phyloP scores from a whole-genome alignment of 2,888 invertebrate species.

The Drosophila algonquin region DNA sequence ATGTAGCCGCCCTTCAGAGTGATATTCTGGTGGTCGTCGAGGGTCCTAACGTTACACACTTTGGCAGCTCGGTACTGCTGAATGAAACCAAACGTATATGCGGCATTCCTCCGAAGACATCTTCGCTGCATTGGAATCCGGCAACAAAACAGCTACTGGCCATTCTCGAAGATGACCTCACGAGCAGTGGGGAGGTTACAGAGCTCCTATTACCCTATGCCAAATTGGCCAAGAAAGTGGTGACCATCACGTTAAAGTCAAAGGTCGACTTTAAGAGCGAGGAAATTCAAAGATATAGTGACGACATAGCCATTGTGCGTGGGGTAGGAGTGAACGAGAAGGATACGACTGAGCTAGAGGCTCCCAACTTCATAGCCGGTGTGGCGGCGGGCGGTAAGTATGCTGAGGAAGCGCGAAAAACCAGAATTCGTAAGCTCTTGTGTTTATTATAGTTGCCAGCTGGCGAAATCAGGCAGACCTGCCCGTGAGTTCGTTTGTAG shows the following conservation, averaged over 20 bases:
- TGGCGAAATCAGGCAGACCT: constrained; percentile 77
- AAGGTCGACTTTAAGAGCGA: constrained; percentile 82
- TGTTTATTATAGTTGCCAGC: constrained; percentile 70
- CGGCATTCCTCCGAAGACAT: constrained; percentile 67
- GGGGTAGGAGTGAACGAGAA: constrained; percentile 68
- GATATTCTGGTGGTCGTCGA: constrained; percentile 80
- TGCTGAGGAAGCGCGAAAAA: too few relatives aligned
- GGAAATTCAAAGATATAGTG: constrained; percentile 67
- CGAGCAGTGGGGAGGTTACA: constrained; percentile 77
- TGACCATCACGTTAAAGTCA: constrained; percentile 80
- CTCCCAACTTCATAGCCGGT: constrained; percentile 83
- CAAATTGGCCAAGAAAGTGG: constrained; percentile 68
- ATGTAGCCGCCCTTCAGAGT: constrained; percentile 42
- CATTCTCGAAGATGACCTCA: constrained; percentile 79
- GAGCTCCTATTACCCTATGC: constrained; percentile 76
- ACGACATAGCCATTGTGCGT: constrained; percentile 78
- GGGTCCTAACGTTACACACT: constrained; percentile 75
- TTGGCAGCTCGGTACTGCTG: constrained; percentile 68
- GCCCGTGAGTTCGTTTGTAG: constrained; percentile 73
- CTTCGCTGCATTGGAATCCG: constrained; percentile 60
- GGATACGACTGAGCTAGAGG: constrained; percentile 70
- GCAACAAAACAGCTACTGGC: constrained; percentile 64
- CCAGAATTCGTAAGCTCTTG: background rate
- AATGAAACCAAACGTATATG: constrained; percentile 66
- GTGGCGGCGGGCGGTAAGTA: constrained; percentile 81